Evolutionary conservation across 2,888 invertebrate species (phyloP).

Genomic region (Panopea generosa): DNA sequence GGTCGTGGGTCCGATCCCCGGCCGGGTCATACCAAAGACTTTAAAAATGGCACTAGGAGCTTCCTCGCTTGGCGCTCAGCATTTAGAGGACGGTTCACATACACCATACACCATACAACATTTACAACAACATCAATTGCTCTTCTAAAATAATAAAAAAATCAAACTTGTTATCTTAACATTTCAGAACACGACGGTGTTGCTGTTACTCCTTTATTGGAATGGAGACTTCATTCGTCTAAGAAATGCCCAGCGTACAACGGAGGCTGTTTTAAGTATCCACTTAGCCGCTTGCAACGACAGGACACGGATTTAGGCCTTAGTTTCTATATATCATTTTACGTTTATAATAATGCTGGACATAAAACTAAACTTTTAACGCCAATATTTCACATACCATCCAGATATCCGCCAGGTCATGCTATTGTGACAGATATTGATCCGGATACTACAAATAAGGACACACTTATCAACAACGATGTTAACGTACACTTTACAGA

Average conservation of each 20-base stretch:
- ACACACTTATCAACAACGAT: not conserved
- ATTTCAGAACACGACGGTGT: conserved; percentile 29
- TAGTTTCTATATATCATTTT: conserved; percentile 34
- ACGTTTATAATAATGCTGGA: conserved; percentile 60
- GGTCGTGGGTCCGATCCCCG: no score
- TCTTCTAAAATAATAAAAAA: not conserved
- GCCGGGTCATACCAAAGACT: no score
- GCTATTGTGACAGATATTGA: conserved; percentile 53
- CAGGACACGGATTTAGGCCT: conserved; percentile 37
- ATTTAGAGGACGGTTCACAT: no score
- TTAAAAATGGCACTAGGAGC: no score
- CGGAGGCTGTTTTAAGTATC: conserved; percentile 47
- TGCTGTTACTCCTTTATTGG: conserved; percentile 30
- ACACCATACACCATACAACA: no score
- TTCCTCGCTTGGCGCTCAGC: no score
- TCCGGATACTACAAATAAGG: conserved; percentile 1
- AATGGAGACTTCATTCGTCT: conserved; percentile 41
- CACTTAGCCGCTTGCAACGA: conserved; percentile 35
- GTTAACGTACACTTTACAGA: conserved; percentile 26
- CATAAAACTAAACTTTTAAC: conserved; percentile 32
- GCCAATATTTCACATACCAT: conserved; percentile 51
- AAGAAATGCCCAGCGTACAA: conserved; percentile 8
- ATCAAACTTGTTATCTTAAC: not conserved
- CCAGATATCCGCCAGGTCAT: conserved; percentile 61
- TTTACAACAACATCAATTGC: no score